Percentiles rank a stretch among this genome's conserved stretches.
Evolutionary conservation across 2,888 invertebrate genomes (phyloP).

Genomic region (Pandemis corylana): DNA sequence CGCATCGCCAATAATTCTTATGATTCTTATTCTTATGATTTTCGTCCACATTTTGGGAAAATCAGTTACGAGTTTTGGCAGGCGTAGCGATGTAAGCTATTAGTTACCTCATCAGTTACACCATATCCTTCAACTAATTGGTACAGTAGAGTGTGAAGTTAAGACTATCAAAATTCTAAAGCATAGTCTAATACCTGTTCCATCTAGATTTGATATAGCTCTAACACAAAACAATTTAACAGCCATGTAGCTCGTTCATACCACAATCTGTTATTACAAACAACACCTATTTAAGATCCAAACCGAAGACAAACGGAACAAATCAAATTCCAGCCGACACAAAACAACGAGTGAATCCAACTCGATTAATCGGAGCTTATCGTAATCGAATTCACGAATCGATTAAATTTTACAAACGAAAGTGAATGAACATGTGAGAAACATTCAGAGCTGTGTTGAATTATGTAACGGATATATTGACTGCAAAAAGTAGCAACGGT

Average conservation of each 20-base stretch:
- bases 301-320: slow-evolving; percentile 34
- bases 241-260: slow-evolving; percentile 7
- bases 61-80: no score
- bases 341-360: slow-evolving; percentile 42
- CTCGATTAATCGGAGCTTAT: slow-evolving; percentile 52
- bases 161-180: not conserved
- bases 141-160: not conserved
- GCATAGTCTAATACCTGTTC: not conserved
- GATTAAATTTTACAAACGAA: slow-evolving; percentile 45
- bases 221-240: slow-evolving; percentile 1
- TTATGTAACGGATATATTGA: slow-evolving; percentile 37
- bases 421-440: slow-evolving; percentile 42
- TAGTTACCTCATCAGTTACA: not conserved
- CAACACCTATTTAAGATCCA: slow-evolving; percentile 35
- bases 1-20: no score
- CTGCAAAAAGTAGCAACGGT: slow-evolving; percentile 17
- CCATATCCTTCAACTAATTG: not conserved
- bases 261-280: slow-evolving; percentile 23
- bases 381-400: slow-evolving; percentile 43
- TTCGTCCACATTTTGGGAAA: no score
- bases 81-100: no score
- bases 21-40: no score
- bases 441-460: slow-evolving; percentile 44
- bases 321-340: slow-evolving; percentile 27
- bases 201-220: not conserved